Conservation (phyloP, 2,797 vertebrate genomes). For the Parauchenoglanis punctatus region DNA sequence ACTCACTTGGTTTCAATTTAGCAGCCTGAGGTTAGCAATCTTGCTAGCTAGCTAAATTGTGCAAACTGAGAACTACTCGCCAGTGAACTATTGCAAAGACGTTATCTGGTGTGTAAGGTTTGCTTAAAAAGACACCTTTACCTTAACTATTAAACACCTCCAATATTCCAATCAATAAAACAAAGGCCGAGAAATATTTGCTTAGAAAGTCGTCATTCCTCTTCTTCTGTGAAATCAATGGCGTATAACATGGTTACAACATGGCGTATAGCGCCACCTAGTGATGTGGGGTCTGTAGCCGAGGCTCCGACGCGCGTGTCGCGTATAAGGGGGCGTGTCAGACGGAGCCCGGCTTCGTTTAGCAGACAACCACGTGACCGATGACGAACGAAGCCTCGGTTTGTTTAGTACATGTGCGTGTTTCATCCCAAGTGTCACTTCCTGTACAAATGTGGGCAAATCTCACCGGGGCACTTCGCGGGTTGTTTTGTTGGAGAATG, state of each 20-base stretch:
- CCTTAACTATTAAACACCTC: not conserved
- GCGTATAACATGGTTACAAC: not conserved
- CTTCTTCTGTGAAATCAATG: constrained; percentile 1
- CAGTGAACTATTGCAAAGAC: not conserved
- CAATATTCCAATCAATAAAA: not conserved
- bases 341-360: too few species aligned
- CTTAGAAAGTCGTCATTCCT: not conserved
- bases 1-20: not conserved
- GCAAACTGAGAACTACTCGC: not conserved
- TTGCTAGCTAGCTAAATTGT: not conserved
- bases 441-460: too few species aligned
- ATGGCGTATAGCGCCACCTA: too few species aligned
- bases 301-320: too few species aligned
- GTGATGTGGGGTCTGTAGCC: too few species aligned
- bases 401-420: too few species aligned
- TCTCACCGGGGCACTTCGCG: too few species aligned
- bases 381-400: too few species aligned
- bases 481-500: too few species aligned
- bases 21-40: not conserved
- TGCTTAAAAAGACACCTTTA: not conserved
- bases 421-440: too few species aligned
- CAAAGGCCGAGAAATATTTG: not conserved
- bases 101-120: not conserved
- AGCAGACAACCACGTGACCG: too few species aligned
- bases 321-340: too few species aligned